Base-by-base conservation (phyloP, 2,113 vertebrate genomes). In the Nestor notabilis region DNA sequence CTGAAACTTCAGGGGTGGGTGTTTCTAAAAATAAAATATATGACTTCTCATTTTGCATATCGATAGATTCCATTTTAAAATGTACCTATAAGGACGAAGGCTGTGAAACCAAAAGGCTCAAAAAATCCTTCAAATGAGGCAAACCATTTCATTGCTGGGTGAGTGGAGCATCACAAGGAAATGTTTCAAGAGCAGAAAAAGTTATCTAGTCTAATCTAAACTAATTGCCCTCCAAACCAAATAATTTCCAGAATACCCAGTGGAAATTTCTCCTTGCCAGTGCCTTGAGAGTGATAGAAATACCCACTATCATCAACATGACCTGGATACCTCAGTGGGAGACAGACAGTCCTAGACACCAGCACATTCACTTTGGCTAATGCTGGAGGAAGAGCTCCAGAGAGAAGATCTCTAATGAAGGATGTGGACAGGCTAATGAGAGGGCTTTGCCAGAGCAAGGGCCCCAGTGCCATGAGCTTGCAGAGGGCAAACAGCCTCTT, bases 401-500 rank as follows among this genome's bases (percentile, higher is more conserved):
- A 41, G 9, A 28, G 41, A 68, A 85, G n/a, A 19, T 68, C 43
- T 66, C 29, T 0, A 2, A 10, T 17, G 41, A 10, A 75, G 7
- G n/a, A 21, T 17, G n/a, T 1, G 17, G 69, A 44, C 11, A 46
- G 13, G 16, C 4, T 77, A 43, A 43, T 5, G 6, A 46, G 33
- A 66, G 4, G 1, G 1, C 23, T 44, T 79, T 75, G 25, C 27
- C 7, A 2, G 19, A 83, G 21, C 25, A 71, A 76, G 13, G 18
- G 4, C 4, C 15, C 4, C 0, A 0, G 5, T 41, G 37, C 25
- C 55, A 24, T 7, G 43, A 52, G 17, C 17, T 41, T 18, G 16
- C 28, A 41, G 37, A 50, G 25, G 13, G 39, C 53, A 74, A 58
- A n/a, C 46, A 75, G 10, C 9, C 17, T 70, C 35, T 8, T 46